These are phyloP conservation scores for Virgularia gustaviana DNA, from an alignment of 92 coral and sea anemone species.

Conservation along the genomic window DNA sequence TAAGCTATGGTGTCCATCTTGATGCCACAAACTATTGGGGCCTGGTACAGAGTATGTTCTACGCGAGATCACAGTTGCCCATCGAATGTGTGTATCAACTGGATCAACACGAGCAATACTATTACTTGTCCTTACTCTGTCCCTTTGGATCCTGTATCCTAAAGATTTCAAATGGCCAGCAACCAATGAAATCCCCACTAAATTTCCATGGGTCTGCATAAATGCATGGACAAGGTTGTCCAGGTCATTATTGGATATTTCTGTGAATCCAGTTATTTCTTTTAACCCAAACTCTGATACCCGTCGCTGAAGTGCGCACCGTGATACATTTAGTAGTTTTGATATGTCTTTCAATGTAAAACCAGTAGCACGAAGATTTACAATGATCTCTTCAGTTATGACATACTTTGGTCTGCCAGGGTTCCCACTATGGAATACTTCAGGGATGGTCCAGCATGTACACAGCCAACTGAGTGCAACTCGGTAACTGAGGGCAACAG, in stretches of 20 bases:
- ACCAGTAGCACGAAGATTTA: neutral
- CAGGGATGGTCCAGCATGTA: too few relatives aligned
- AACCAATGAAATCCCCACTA: constrained; percentile 48
- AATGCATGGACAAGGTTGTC: constrained; percentile 19
- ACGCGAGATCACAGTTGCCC: constrained; percentile 52
- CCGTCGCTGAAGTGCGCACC: constrained; percentile 8
- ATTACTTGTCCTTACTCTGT: constrained; percentile 45
- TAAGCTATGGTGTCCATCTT: constrained; percentile 39
- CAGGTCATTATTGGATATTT: constrained; percentile 2
- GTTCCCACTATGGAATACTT: neutral
- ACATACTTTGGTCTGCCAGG: constrained; percentile 2
- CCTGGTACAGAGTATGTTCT: constrained; percentile 51
- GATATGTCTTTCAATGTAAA: neutral
- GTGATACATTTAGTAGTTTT: neutral
- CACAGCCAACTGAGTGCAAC: too few relatives aligned
- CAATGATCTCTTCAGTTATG: neutral
- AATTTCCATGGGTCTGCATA: constrained; percentile 45
- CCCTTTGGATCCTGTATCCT: constrained; percentile 57
- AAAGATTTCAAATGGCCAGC: constrained; percentile 52
- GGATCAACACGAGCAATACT: constrained; percentile 56
- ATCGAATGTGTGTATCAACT: constrained; percentile 34
- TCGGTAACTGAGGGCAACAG: too few relatives aligned
- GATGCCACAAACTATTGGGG: constrained; percentile 59
- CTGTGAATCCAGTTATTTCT: neutral
- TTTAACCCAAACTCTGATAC: neutral